Evolutionary conservation across 2,113 vertebrate species (phyloP), one percentile per base, ranked within the genome.

Genomic region (Saguinus imperator): DNA sequence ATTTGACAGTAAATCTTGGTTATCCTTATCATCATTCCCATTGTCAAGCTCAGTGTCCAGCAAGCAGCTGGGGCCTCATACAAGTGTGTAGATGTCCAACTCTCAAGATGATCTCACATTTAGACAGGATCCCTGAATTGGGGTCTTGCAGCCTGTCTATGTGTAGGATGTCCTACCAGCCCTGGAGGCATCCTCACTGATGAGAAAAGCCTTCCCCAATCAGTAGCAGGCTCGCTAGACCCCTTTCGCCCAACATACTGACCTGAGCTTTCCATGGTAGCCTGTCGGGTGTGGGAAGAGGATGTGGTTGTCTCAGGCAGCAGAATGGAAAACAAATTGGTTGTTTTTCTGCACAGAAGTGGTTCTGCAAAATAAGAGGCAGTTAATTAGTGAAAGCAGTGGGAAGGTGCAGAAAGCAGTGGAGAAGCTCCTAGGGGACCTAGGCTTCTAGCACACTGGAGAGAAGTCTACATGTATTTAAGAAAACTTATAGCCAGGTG

Each of bases 221-320:
- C 3, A 27, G 43, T 13, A 66, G 73, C 4, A 6, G 73, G n/a
- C 17, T 6, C 32, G 17, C 43, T 12, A n/a, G 50, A 48, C 57
- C 32, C 57, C 2, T 11, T 6, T 23, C 5, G 4, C 35, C 75
- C 20, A 1, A 0, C 3, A 64, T n/a, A 97, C 97, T 96, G 76
- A 97, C 97, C 97, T 98, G 97, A 96, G 40, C 84, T 90, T 95
- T 97, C 97, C 97, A 98, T 98, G 92, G 92, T 35, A 66, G 83
- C 61, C 83, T 43, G 48, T 61, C 9, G 16, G 1, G 5, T 1
- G 3, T 21, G 73, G 52, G 37, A 87, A 61, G 79, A 96, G 92
- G 95, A 88, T 94, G 94, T 95, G 89, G 96, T 87, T 61, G 87
- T 87, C 80, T 92, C 73, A 1, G 64, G 35, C 32, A 57, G 90